Percentiles rank a stretch among this genome's conserved stretches.
Conservation (phyloP, 37 sponge, comb jelly and placozoan species). For the Aphrocallistes beatrix region DNA sequence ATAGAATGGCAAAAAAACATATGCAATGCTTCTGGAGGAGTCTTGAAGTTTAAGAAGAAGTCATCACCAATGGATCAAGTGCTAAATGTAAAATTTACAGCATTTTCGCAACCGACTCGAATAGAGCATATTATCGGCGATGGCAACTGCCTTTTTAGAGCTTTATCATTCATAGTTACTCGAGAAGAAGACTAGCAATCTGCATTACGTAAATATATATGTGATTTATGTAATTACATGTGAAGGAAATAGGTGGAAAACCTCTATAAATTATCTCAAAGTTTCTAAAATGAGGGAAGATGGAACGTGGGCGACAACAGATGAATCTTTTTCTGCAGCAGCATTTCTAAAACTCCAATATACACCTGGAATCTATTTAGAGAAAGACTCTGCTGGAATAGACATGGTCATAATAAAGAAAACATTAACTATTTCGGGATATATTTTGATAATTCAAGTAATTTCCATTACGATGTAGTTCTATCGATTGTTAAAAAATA, state of each 20-base stretch:
- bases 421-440: too few relatives aligned
- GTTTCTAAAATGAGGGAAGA: too few relatives aligned
- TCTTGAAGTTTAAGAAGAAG: too few relatives aligned
- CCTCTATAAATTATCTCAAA: background rate
- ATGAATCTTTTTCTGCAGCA: background rate
- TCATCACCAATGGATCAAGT: too few relatives aligned
- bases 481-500: background rate
- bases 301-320: slow-evolving; percentile 26
- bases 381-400: background rate
- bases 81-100: too few relatives aligned
- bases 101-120: too few relatives aligned
- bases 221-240: too few relatives aligned
- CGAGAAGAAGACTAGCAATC: too few relatives aligned
- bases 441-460: background rate
- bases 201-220: background rate
- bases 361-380: background rate
- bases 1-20: background rate
- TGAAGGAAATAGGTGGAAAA: background rate
- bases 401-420: background rate
- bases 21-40: background rate
- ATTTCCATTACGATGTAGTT: background rate
- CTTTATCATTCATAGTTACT: too few relatives aligned
- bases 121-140: background rate
- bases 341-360: background rate
- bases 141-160: too few relatives aligned